These are phyloP conservation scores for Mycalesis mineus DNA, from an alignment of 2,888 invertebrate species.

Conservation along the genomic window DNA sequence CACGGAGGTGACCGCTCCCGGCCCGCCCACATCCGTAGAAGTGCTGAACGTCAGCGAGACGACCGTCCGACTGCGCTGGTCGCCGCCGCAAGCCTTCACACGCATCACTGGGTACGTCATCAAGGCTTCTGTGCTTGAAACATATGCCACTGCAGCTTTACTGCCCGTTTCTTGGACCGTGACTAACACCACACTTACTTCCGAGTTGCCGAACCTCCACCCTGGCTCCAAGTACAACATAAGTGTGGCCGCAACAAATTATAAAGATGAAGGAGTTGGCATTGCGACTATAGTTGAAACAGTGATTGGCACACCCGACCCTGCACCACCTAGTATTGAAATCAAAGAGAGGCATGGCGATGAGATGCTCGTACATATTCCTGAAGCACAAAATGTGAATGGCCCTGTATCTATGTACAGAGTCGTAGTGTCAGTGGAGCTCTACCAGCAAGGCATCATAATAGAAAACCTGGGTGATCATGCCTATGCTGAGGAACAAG, in stretches of 20 bases:
- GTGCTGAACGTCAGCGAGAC: conserved; percentile 80
- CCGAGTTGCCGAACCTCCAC: conserved; percentile 80
- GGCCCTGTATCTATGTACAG: conserved; percentile 88
- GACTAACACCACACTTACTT: conserved; percentile 76
- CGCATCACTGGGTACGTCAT: conserved; percentile 77
- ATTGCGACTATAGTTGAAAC: conserved; percentile 81
- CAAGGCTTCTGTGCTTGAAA: conserved; percentile 73
- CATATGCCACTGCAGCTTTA: conserved; percentile 75
- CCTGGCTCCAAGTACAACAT: conserved; percentile 88
- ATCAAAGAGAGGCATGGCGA: conserved; percentile 80
- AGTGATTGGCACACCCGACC: conserved; percentile 83
- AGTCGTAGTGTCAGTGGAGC: conserved; percentile 84
- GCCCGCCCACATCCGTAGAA: conserved; percentile 81
- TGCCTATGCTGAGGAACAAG: conserved; percentile 81
- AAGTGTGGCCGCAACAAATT: conserved; percentile 82
- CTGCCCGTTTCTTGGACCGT: conserved; percentile 78
- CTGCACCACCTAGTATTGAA: conserved; percentile 83
- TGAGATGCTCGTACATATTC: conserved; percentile 82
- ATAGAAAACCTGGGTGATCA: conserved; percentile 80
- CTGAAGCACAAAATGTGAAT: conserved; percentile 83
- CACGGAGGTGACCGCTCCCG: conserved; percentile 81
- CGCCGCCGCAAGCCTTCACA: conserved; percentile 73
- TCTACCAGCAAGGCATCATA: conserved; percentile 81
- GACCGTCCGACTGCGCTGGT: conserved; percentile 80
- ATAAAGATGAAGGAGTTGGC: conserved; percentile 78